Percentiles rank a stretch among this genome's conserved stretches.
phyloP scores from a whole-genome alignment of 2,797 vertebrate species.

The Macropus fuliginosus region DNA sequence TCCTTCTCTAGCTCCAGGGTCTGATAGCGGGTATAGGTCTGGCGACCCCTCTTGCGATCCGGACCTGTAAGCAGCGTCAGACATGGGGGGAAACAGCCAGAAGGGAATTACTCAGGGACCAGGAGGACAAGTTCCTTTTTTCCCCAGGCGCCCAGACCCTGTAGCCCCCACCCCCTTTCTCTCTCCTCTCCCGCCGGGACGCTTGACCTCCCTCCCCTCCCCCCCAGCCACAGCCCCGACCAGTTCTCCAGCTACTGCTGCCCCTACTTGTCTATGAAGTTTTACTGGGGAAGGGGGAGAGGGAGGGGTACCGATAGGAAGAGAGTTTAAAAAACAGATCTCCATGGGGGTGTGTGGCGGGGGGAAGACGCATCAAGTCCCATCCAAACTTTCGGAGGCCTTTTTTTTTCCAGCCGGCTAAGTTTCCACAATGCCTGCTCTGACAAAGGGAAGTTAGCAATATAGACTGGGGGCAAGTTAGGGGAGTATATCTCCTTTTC shows the following conservation, averaged over 20 bases:
- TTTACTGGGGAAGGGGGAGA: neutral
- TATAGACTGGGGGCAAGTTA: constrained; percentile 71
- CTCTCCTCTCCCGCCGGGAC: neutral
- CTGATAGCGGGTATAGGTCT: constrained; percentile 92
- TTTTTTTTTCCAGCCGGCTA: constrained; percentile 77
- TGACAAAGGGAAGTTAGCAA: constrained; percentile 82
- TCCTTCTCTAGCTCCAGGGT: constrained; percentile 92
- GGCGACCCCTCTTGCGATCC: constrained; percentile 91
- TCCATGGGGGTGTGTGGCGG: neutral
- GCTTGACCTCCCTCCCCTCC: neutral
- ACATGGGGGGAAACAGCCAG: neutral
- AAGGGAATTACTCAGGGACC: constrained; percentile 62
- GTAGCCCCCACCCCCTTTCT: neutral
- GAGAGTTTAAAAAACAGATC: neutral
- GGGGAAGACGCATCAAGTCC: constrained; percentile 58
- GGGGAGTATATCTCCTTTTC: constrained; percentile 69
- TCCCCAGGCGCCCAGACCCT: neutral
- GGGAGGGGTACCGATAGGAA: neutral
- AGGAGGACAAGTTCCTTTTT: neutral
- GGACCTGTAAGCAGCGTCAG: constrained; percentile 85
- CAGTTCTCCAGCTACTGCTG: neutral
- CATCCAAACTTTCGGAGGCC: constrained; percentile 70
- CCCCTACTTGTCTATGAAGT: neutral
- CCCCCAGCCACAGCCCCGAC: neutral
- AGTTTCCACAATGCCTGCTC: constrained; percentile 82